Evolutionary conservation across 2,888 invertebrate genomes (phyloP).

Genomic region (Rotaria sp.): DNA sequence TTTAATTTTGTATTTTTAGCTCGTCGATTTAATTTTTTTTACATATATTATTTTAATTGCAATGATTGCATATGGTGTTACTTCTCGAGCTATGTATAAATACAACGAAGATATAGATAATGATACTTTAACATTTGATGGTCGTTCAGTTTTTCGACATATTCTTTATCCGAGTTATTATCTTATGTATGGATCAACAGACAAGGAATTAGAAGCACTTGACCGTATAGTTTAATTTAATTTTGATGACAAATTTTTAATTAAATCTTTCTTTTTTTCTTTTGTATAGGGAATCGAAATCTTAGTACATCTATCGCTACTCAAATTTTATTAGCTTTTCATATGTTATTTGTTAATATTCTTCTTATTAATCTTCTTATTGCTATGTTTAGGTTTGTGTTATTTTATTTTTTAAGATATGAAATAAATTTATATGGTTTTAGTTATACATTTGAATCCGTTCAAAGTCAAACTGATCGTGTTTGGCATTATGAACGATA

Average conservation of each 20-base stretch:
- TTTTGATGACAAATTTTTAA: too few species aligned
- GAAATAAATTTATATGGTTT: constrained; percentile 23
- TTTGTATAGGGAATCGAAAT: not conserved
- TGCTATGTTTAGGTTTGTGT: constrained; percentile 54
- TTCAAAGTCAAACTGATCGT: constrained; percentile 49
- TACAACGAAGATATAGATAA: not conserved
- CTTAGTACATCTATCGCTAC: not conserved
- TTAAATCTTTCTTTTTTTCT: not conserved
- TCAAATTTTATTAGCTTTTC: constrained; percentile 41
- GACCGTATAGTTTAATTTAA: not conserved
- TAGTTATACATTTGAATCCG: constrained; percentile 53
- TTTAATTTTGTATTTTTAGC: not conserved
- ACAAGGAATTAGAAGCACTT: not conserved
- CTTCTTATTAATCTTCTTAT: constrained; percentile 54
- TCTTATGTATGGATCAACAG: not conserved
- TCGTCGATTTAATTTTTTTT: not conserved
- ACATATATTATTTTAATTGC: not conserved
- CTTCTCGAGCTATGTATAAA: not conserved
- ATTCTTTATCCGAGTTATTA: constrained; percentile 10
- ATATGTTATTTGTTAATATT: constrained; percentile 50
- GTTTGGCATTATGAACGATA: constrained; percentile 53
- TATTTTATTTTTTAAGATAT: not conserved
- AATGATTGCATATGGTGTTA: not conserved
- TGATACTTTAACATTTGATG: not conserved
- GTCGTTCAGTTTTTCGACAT: not conserved